These are phyloP conservation scores for Cossypha caffra DNA, from an alignment of 2,797 vertebrate genomes.

Conservation along the genomic window DNA sequence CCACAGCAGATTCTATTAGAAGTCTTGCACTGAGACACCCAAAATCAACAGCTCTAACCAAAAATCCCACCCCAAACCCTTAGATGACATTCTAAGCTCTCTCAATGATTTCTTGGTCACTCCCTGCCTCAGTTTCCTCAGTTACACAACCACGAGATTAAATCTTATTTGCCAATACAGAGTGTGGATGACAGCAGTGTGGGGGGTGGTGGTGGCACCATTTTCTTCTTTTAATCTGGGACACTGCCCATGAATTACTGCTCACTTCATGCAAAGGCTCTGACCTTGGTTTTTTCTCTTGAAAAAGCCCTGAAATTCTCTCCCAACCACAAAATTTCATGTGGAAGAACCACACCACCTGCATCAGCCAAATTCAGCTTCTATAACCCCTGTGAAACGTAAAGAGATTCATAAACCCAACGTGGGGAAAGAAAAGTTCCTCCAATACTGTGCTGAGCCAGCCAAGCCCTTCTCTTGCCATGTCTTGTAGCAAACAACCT, in stretches of 20 bases:
- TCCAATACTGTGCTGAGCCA: background rate
- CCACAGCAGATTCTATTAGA: background rate
- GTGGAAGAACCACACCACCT: background rate
- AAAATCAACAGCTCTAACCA: background rate
- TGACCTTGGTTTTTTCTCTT: background rate
- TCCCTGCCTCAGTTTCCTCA: background rate
- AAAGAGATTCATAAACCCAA: background rate
- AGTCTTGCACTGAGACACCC: background rate
- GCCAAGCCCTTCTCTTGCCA: background rate
- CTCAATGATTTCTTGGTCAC: background rate
- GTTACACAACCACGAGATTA: background rate
- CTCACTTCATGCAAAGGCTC: background rate
- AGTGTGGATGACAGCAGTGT: background rate
- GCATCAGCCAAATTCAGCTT: background rate
- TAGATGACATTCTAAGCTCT: background rate
- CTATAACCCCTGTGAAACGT: background rate
- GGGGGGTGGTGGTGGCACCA: too few species aligned
- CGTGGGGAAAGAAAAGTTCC: accelerated
- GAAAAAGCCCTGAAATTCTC: background rate
- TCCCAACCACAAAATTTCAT: background rate
- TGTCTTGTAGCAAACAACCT: accelerated
- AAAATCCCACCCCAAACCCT: background rate
- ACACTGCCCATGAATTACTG: background rate
- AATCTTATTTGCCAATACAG: background rate
- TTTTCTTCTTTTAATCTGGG: background rate